These are phyloP conservation scores for Egretta garzetta DNA, from an alignment of 2,113 vertebrate genomes.

Conservation along the genomic window DNA sequence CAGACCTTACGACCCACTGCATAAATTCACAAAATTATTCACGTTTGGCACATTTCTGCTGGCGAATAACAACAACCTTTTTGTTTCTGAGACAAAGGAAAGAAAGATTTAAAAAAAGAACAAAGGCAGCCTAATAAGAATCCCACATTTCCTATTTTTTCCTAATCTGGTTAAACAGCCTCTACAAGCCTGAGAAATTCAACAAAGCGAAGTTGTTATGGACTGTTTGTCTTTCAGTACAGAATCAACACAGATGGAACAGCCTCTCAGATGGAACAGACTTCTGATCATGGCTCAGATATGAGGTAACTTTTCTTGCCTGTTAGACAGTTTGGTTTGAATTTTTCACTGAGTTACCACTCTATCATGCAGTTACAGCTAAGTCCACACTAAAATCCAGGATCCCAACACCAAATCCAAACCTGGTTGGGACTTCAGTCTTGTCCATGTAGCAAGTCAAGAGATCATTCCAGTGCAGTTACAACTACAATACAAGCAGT, in stretches of 20 bases:
- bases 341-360: background rate
- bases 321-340: background rate
- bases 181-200: constrained; percentile 11
- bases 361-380: background rate
- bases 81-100: constrained; percentile 49
- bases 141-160: constrained; percentile 1
- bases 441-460: background rate
- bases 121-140: constrained; percentile 39
- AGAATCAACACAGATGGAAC: background rate
- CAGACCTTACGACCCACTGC: background rate
- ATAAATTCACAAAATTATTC: constrained; percentile 58
- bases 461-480: background rate
- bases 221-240: background rate
- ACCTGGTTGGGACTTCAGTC: background rate
- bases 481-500: background rate
- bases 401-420: background rate
- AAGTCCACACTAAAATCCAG: background rate
- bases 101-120: constrained; percentile 6
- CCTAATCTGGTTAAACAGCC: background rate
- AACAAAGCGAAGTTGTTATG: background rate
- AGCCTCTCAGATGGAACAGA: background rate
- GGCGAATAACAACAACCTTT: constrained; percentile 26
- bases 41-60: constrained; percentile 47
- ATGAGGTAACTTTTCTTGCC: background rate
- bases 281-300: background rate